Conservation (phyloP, 2,797 vertebrate species). For the Myripristis jacobus region DNA sequence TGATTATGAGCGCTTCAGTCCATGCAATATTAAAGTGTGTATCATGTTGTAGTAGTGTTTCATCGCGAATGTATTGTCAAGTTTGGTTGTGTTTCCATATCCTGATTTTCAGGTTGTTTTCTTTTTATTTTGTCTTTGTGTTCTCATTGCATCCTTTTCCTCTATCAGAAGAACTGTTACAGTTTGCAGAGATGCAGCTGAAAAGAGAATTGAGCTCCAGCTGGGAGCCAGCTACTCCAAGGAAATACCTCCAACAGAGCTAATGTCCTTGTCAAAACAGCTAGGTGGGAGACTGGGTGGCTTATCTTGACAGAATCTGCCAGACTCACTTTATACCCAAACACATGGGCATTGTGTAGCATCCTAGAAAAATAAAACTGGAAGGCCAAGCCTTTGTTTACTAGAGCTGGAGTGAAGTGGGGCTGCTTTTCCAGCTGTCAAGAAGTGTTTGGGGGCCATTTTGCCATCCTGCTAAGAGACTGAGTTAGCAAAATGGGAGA, state of each 20-base stretch:
- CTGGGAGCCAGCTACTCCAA: constrained; percentile 20
- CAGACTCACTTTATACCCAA: constrained; percentile 23
- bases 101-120: constrained; percentile 12
- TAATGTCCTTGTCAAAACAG: constrained; percentile 45
- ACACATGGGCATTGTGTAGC: constrained; percentile 25
- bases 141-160: constrained; percentile 15
- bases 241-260: constrained; percentile 37
- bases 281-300: constrained; percentile 11
- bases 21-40: constrained; percentile 49
- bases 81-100: too few species aligned
- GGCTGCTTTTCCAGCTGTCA: constrained; percentile 56
- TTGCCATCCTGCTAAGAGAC: constrained; percentile 46
- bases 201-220: constrained; percentile 27
- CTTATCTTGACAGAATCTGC: constrained; percentile 32
- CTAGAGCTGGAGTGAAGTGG: constrained; percentile 11
- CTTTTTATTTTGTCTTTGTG: constrained; percentile 24
- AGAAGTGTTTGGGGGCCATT: constrained; percentile 52
- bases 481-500: constrained; percentile 48
- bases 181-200: constrained; percentile 7
- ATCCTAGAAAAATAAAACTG: constrained; percentile 5
- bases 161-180: constrained; percentile 1
- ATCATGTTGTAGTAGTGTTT: constrained; percentile 23
- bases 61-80: constrained; percentile 16
- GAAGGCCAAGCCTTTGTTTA: constrained; percentile 45
- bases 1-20: constrained; percentile 42